Conservation (phyloP, 2,888 invertebrate genomes). For the Dromius quadrimaculatus region DNA sequence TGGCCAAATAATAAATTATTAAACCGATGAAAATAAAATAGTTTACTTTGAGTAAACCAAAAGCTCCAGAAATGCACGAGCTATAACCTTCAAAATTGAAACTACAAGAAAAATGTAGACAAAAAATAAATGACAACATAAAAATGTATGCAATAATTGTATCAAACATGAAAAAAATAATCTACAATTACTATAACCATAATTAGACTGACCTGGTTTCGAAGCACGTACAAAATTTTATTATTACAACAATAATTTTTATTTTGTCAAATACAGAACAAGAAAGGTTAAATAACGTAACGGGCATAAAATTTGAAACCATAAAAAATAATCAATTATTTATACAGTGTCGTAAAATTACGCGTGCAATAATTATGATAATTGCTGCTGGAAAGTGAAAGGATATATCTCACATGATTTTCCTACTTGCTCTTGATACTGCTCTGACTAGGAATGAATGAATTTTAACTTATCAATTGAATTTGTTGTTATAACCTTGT, state of each 20-base stretch:
- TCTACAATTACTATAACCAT: slow-evolving; percentile 3
- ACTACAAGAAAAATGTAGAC: too few species aligned
- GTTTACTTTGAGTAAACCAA: too few species aligned
- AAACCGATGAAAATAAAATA: too few species aligned
- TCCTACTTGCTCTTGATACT: background rate
- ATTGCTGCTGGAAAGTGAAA: slow-evolving; percentile 6
- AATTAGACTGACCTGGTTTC: slow-evolving; percentile 12
- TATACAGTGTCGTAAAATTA: too few species aligned
- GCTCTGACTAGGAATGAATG: background rate
- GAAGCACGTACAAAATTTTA: background rate
- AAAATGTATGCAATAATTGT: slow-evolving; percentile 10
- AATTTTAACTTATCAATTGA: slow-evolving; percentile 3
- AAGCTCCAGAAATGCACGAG: too few species aligned
- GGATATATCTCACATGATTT: background rate
- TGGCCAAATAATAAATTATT: too few species aligned
- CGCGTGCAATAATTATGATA: slow-evolving; percentile 28
- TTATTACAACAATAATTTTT: slow-evolving; percentile 10
- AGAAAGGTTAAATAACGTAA: too few species aligned
- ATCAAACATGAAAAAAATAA: slow-evolving; percentile 13
- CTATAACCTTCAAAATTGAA: too few species aligned
- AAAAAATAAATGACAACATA: too few species aligned
- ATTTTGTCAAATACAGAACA: background rate
- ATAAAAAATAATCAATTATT: too few species aligned
- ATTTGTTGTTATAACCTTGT: background rate
- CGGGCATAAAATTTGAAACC: too few species aligned